Conservation (phyloP, 1,140 invertebrate species). For the Calliphora vicina region DNA sequence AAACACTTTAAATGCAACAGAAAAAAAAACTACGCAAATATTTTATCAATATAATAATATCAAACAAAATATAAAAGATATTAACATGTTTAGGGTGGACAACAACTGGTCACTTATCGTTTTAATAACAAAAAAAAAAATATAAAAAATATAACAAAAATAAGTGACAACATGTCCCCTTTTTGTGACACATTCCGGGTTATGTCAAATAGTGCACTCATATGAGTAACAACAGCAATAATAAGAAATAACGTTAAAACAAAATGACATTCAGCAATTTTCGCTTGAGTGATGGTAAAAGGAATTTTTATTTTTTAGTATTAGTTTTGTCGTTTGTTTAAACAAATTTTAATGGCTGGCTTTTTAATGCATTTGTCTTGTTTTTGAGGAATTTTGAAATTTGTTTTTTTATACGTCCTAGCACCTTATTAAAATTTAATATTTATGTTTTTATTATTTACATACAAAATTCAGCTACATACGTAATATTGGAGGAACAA, state of each 20-base stretch:
- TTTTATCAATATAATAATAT: constrained; percentile 13
- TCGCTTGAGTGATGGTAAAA: background rate
- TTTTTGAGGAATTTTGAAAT: background rate
- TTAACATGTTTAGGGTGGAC: constrained; percentile 15
- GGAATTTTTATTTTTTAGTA: background rate
- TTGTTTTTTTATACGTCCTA: background rate
- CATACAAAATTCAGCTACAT: background rate
- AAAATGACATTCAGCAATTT: background rate
- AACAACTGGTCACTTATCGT: background rate
- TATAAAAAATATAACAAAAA: background rate
- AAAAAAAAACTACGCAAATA: background rate
- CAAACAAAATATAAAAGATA: background rate
- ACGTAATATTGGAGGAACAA: background rate
- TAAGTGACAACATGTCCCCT: constrained; percentile 12
- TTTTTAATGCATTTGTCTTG: background rate
- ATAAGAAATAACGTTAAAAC: background rate
- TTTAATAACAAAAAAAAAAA: background rate
- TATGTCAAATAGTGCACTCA: background rate
- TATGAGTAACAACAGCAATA: background rate
- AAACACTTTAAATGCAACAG: background rate
- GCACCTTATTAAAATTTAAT: constrained; percentile 1
- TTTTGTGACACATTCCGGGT: background rate
- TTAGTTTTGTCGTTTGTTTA: background rate
- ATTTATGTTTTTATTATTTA: background rate
- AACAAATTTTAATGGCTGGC: background rate